A percentile compares a stretch with the other conserved stretches of the same genome.
Evolutionary conservation across 2,888 invertebrate genomes (phyloP).

Genomic region (Anticlea derivata): DNA sequence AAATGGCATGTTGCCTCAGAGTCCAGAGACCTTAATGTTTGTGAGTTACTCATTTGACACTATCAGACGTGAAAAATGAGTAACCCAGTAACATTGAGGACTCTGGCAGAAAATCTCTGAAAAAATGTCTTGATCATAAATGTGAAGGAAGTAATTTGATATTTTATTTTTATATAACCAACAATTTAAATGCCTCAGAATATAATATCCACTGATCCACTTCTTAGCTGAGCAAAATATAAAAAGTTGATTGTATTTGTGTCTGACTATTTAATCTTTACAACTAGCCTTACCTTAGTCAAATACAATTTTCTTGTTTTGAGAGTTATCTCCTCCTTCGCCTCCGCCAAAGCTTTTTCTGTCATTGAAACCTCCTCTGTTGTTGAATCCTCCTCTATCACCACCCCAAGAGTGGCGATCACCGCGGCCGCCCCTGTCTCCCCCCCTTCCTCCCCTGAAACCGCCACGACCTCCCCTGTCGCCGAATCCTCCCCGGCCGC

Average conservation of each 20-base stretch:
- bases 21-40: too few species aligned
- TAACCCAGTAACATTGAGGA: too few species aligned
- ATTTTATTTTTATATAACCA: too few species aligned
- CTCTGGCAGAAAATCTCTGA: background rate
- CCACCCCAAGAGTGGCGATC: conserved; percentile 77
- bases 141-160: too few species aligned
- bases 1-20: too few species aligned
- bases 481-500: conserved; percentile 56
- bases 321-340: conserved; percentile 69
- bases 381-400: conserved; percentile 70
- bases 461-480: conserved; percentile 64
- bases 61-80: too few species aligned
- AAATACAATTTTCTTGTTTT: conserved; percentile 91
- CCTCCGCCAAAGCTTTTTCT: conserved; percentile 85
- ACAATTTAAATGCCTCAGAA: too few species aligned
- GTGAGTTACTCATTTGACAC: too few species aligned
- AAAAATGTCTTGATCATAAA: background rate
- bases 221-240: too few species aligned
- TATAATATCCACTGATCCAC: too few species aligned
- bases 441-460: conserved; percentile 53
- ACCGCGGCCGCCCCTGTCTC: conserved; percentile 56
- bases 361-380: conserved; percentile 81
- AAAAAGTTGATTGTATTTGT: too few species aligned
- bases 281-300: conserved; percentile 68
- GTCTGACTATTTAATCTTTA: background rate